Evolutionary conservation across 2,113 vertebrate genomes (phyloP), one percentile per base, ranked within the genome.

Genomic region (Forbesichthys agassizii): DNA sequence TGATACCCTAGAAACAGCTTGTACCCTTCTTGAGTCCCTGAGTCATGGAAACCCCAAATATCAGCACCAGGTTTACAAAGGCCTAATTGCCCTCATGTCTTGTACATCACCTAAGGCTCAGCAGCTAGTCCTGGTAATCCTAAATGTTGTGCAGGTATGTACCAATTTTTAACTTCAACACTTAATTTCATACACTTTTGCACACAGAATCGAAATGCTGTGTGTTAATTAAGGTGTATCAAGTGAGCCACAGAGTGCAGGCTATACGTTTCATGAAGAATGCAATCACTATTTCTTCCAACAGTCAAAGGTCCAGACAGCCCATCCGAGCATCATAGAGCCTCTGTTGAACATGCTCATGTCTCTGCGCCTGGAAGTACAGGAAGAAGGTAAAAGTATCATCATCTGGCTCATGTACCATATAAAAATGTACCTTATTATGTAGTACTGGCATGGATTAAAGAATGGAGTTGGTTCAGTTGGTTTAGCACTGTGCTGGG

Each of bases 21-120:
- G 88, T 59, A 18, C 79, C 74, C 83, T 96, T 58, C 59, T 96
- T 78, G 91, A 94, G 56, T 85, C 91, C 13, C 73, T 95, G 77
- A 89, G 92, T 52, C 86, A 66, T 0, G 92, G 93, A 57, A 96
- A 95, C 58, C 92, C 94, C 64, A 94, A 90, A 82, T 93, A 94
- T 79, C 90, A 94, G 78, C 90, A 86, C 47, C 93, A 95, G 62
- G 93, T 95, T 10, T 97, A 93, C 78, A 93, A 92, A 86, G 83
- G 85, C 11, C 84, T 97, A 0, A 56, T 94, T 11, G 88, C 89
- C 0, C 66, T 95, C 60, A 78, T 96, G 79, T 72, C 85, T 0
- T 90, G 88, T 10, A 27, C 51, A 0, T 93, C 83, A n/a, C 87
- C 94, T 0, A 87, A 74, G 48, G 88, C 87, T 56, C 94, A 94